Evolutionary conservation across 2,888 invertebrate species (phyloP).

Genomic region (Drosophila helvetica): DNA sequence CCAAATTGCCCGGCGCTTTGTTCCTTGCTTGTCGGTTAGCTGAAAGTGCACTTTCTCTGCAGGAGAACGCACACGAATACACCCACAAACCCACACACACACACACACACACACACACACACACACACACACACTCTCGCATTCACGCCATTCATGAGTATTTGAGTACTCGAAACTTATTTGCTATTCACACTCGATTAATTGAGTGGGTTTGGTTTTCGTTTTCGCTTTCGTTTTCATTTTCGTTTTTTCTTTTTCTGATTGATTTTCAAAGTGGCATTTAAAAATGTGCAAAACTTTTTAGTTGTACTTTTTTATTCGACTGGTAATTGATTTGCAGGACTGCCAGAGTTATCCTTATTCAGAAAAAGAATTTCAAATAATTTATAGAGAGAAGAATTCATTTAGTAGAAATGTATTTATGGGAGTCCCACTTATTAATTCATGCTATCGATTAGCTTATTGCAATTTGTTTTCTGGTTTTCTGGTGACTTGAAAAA

Average conservation of each 20-base stretch:
- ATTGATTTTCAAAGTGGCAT: slow-evolving; percentile 16
- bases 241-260: slow-evolving; percentile 21
- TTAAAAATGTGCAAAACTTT: slow-evolving; percentile 1
- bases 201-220: slow-evolving; percentile 19
- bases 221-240: slow-evolving; percentile 13
- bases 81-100: background rate
- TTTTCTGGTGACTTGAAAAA: no score
- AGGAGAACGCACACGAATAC: background rate
- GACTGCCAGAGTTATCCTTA: background rate
- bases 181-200: slow-evolving; percentile 46
- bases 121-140: slow-evolving; percentile 8
- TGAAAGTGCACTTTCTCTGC: slow-evolving; percentile 42
- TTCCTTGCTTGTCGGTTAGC: slow-evolving; percentile 44
- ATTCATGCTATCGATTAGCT: no score
- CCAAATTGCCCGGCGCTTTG: slow-evolving; percentile 46
- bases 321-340: background rate
- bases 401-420: no score
- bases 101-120: slow-evolving; percentile 6
- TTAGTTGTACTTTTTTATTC: background rate
- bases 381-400: background rate
- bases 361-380: background rate
- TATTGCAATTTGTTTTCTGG: no score
- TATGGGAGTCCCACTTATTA: no score
- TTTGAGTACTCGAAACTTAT: slow-evolving; percentile 38
- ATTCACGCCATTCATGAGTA: slow-evolving; percentile 7